phyloP scores from a whole-genome alignment of 2,113 vertebrate species.

The Penelope pileata region DNA sequence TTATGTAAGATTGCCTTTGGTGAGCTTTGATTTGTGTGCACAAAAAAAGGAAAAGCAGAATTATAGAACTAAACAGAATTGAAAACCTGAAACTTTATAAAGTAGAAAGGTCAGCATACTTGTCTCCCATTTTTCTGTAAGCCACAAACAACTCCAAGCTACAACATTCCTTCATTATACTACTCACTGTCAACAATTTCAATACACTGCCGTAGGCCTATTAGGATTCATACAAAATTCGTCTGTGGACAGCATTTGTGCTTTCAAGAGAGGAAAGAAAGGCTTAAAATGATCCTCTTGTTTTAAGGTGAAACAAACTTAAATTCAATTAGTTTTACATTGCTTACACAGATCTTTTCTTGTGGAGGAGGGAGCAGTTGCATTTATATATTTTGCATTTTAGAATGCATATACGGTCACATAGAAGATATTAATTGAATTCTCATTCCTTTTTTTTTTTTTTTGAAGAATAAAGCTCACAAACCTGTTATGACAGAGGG shows the following conservation, averaged over 20 bases:
- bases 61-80: neutral
- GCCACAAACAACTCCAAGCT: neutral
- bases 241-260: neutral
- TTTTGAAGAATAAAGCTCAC: neutral
- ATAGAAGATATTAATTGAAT: neutral
- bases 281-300: neutral
- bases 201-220: neutral
- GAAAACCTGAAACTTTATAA: neutral
- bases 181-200: conserved; percentile 22
- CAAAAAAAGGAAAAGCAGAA: neutral
- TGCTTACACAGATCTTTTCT: neutral
- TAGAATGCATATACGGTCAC: neutral
- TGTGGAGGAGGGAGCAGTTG: neutral
- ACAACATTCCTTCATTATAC: conserved; percentile 20
- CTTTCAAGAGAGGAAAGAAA: neutral
- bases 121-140: neutral
- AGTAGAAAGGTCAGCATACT: neutral
- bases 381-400: neutral
- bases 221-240: neutral
- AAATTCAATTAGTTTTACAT: neutral
- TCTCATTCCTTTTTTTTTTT: neutral
- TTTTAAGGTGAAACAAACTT: neutral
- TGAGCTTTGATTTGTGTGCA: conserved; percentile 71
- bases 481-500: neutral
- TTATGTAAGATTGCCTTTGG: conserved; percentile 69